Percentiles rank a stretch among this genome's conserved stretches.
phyloP scores from a whole-genome alignment of 2,797 vertebrate species.

The Anguilla obscura region DNA sequence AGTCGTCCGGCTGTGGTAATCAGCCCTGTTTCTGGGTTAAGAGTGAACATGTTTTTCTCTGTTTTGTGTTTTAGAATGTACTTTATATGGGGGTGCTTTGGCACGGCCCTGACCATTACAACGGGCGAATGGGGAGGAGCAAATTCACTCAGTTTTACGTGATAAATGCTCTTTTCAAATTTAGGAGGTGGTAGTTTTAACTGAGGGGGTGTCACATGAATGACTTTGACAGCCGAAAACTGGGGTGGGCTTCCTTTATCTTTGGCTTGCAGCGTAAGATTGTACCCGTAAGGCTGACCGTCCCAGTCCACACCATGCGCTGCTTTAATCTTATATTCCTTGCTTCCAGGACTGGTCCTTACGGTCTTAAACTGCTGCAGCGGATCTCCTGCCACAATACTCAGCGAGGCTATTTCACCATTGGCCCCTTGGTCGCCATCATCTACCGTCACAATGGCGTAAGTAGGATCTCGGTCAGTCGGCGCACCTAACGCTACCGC shows the following conservation, averaged over 20 bases:
- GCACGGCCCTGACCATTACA: constrained; percentile 84
- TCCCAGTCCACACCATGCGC: constrained; percentile 85
- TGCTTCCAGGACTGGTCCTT: constrained; percentile 87
- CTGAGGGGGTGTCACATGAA: constrained; percentile 84
- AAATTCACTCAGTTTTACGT: constrained; percentile 91
- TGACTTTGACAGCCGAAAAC: constrained; percentile 88
- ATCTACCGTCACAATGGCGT: constrained; percentile 86
- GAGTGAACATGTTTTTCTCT: constrained; percentile 77
- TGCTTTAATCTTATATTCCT: constrained; percentile 93
- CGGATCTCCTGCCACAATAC: constrained; percentile 88
- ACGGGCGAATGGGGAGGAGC: constrained; percentile 90
- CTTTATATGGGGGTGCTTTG: constrained; percentile 81
- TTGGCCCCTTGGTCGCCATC: constrained; percentile 89
- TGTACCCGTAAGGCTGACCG: constrained; percentile 88
- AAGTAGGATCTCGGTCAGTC: constrained; percentile 83
- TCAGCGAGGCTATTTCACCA: constrained; percentile 91
- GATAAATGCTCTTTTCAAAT: constrained; percentile 87
- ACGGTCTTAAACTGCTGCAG: constrained; percentile 89
- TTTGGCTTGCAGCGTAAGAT: constrained; percentile 95
- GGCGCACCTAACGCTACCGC: constrained; percentile 80
- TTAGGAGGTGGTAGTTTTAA: constrained; percentile 83
- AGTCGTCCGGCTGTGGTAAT: constrained; percentile 85
- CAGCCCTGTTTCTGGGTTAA: constrained; percentile 89
- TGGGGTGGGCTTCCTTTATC: constrained; percentile 93
- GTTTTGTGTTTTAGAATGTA: constrained; percentile 84